Conservation (phyloP, 2,888 invertebrate species). For the Nemotelus nigrinus region DNA sequence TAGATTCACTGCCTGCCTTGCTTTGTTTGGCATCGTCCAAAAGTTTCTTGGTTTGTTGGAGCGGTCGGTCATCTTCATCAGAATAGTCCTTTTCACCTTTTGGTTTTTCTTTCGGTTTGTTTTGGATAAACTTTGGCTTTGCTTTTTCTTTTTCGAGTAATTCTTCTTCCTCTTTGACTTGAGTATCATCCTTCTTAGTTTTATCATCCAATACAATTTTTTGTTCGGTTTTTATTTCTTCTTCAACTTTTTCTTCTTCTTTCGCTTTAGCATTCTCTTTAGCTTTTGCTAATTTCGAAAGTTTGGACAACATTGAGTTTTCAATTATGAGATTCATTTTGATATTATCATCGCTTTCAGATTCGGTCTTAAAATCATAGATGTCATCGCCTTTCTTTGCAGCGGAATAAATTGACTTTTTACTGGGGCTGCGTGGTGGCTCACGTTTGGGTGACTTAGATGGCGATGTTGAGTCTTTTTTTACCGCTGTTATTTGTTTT, state of each 20-base stretch:
- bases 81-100: slow-evolving; percentile 56
- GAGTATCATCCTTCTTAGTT: not conserved
- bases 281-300: slow-evolving; percentile 27
- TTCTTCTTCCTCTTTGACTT: slow-evolving; percentile 13
- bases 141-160: not conserved
- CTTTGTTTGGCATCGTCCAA: slow-evolving; percentile 29
- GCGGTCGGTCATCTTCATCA: slow-evolving; percentile 61
- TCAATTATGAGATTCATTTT: slow-evolving; percentile 62
- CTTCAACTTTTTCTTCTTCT: slow-evolving; percentile 5
- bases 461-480: slow-evolving; percentile 25
- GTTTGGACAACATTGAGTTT: slow-evolving; percentile 37
- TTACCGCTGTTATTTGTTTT: slow-evolving; percentile 51
- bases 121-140: not conserved
- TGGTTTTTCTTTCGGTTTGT: slow-evolving; percentile 14
- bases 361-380: slow-evolving; percentile 64
- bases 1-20: slow-evolving; percentile 6
- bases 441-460: slow-evolving; percentile 11
- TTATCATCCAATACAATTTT: not conserved
- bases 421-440: slow-evolving; percentile 25
- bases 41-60: slow-evolving; percentile 55
- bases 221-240: not conserved
- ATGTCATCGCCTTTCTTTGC: slow-evolving; percentile 55
- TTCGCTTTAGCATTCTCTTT: slow-evolving; percentile 8
- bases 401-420: slow-evolving; percentile 40
- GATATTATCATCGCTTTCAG: slow-evolving; percentile 63